Percentiles rank a stretch among this genome's conserved stretches.
phyloP scores from a whole-genome alignment of 2,888 invertebrate genomes.

The Chromoteleia sp. region DNA sequence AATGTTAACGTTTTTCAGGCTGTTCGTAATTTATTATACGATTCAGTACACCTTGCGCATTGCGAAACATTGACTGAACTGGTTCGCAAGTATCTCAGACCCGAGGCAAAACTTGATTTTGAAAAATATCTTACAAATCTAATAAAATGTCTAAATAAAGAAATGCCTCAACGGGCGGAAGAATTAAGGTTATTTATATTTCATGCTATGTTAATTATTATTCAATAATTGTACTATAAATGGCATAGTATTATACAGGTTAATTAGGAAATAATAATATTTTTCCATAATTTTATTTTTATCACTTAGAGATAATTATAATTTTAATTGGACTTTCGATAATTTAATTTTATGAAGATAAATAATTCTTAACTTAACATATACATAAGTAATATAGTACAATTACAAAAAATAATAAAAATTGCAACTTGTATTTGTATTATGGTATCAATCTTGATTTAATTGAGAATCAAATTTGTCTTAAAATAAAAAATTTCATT shows the following conservation, averaged over 20 bases:
- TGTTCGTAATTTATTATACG: slow-evolving; percentile 76
- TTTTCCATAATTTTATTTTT: no score
- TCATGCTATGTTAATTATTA: no score
- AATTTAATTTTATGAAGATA: no score
- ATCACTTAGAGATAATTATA: no score
- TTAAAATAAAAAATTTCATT: neutral
- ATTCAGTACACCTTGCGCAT: slow-evolving; percentile 75
- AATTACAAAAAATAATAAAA: no score
- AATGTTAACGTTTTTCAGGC: slow-evolving; percentile 75
- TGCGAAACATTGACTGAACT: slow-evolving; percentile 74
- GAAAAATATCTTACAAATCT: slow-evolving; percentile 76
- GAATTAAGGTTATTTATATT: slow-evolving; percentile 76
- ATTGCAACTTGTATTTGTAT: no score
- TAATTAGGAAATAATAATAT: no score
- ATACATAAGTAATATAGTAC: no score
- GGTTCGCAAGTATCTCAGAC: slow-evolving; percentile 73
- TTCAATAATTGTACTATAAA: neutral
- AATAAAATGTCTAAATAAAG: slow-evolving; percentile 76
- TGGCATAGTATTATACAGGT: no score
- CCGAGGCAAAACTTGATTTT: slow-evolving; percentile 72
- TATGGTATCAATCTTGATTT: neutral
- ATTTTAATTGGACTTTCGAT: no score
- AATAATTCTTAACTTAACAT: no score
- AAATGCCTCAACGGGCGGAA: slow-evolving; percentile 78
- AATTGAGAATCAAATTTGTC: no score